Evolutionary conservation across 2,113 vertebrate species (phyloP).

Genomic region (Atlantisia rogersi): DNA sequence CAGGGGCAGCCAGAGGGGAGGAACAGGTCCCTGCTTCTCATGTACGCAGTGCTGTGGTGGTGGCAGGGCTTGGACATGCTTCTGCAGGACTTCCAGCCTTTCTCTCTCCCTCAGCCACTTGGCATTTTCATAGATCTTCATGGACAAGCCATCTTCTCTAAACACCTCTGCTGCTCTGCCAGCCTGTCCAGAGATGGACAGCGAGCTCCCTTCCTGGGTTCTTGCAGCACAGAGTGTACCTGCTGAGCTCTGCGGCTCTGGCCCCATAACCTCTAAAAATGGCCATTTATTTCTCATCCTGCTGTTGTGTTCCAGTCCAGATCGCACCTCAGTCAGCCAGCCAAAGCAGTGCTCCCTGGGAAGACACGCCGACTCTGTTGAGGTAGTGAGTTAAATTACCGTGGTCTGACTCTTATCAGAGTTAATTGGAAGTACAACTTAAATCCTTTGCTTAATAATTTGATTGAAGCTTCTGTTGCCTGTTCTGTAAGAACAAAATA

Average conservation of each 20-base stretch:
- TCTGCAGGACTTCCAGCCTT: background rate
- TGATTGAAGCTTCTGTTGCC: background rate
- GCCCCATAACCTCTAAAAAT: background rate
- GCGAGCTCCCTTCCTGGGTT: background rate
- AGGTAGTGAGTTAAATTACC: no score
- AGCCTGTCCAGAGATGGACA: background rate
- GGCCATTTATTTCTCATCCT: background rate
- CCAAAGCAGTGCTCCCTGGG: background rate
- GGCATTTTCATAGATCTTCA: conserved; percentile 21
- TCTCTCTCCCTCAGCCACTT: background rate
- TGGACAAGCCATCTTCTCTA: background rate
- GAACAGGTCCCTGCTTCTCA: background rate
- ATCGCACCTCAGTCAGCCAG: background rate
- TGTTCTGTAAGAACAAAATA: background rate
- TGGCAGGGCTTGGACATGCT: background rate
- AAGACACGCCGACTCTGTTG: background rate
- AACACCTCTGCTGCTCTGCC: background rate
- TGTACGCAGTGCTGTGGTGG: fast-evolving
- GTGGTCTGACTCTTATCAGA: background rate
- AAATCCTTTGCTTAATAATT: conserved; percentile 1
- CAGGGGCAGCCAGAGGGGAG: background rate
- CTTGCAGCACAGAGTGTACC: background rate
- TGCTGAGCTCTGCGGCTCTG: background rate
- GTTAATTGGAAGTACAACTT: conserved; percentile 20
- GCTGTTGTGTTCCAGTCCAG: background rate